Percentiles rank a stretch among this genome's conserved stretches.
Conservation (phyloP, 2,888 invertebrate genomes). For the Odontocolon sp. region DNA sequence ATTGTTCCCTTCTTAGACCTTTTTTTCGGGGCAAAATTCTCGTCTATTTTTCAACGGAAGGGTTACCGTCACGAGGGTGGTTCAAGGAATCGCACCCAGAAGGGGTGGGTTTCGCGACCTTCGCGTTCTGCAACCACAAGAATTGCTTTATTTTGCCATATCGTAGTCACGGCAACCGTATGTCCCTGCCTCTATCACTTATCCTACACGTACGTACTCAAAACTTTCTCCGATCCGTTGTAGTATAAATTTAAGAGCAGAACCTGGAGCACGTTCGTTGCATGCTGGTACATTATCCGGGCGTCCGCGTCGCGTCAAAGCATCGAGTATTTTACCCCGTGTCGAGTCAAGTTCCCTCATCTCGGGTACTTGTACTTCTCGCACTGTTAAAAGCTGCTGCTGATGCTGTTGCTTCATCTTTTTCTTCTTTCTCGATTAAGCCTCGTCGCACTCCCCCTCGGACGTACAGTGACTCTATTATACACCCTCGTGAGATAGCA, state of each 20-base stretch:
- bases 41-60: no score
- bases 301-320: conserved; percentile 1
- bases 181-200: neutral
- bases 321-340: neutral
- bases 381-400: neutral
- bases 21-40: no score
- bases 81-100: neutral
- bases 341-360: neutral
- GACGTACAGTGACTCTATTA: conserved; percentile 43
- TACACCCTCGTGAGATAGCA: conserved; percentile 22
- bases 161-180: conserved; percentile 54
- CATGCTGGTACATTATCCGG: neutral
- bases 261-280: conserved; percentile 26
- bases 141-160: conserved; percentile 57
- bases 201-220: conserved; percentile 29
- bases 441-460: conserved; percentile 12
- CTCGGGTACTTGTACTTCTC: conserved; percentile 1
- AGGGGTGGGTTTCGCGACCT: conserved; percentile 41
- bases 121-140: conserved; percentile 48
- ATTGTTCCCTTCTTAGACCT: no score
- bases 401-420: conserved; percentile 5
- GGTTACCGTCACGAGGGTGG: no score
- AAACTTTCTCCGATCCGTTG: conserved; percentile 38
- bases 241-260: conserved; percentile 48
- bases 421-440: conserved; percentile 64